Percentiles rank a stretch among this genome's conserved stretches.
These are phyloP conservation scores for Pachyrhynchus sulphureomaculatus DNA, from an alignment of 1,140 invertebrate species.

Conservation along the genomic window DNA sequence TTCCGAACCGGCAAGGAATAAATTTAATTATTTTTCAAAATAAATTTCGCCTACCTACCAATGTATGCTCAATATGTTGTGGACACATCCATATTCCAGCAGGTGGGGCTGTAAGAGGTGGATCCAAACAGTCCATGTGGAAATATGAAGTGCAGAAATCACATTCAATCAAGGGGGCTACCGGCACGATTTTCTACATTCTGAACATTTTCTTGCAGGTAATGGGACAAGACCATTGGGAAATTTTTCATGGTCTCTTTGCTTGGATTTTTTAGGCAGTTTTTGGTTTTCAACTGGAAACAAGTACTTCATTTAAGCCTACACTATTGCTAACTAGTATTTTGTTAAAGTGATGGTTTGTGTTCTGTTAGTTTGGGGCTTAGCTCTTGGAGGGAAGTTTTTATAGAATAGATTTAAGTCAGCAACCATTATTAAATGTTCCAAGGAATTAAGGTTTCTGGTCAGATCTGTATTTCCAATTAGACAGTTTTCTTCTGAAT, in stretches of 20 bases:
- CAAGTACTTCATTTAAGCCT: not conserved
- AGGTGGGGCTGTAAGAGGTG: constrained; percentile 84
- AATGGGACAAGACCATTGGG: constrained; percentile 49
- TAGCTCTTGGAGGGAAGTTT: too few species aligned
- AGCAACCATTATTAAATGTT: too few species aligned
- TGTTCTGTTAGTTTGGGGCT: too few species aligned
- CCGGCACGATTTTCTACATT: constrained; percentile 81
- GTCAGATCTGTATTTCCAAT: too few species aligned
- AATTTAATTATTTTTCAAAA: too few species aligned
- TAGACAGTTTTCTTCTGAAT: too few species aligned
- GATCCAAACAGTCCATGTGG: constrained; percentile 92
- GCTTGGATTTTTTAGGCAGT: constrained; percentile 29
- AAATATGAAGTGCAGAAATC: constrained; percentile 90
- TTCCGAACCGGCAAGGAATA: too few species aligned
- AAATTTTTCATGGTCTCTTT: constrained; percentile 36
- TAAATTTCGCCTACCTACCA: constrained; percentile 68
- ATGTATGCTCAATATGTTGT: constrained; percentile 87
- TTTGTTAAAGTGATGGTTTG: too few species aligned
- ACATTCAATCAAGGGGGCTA: constrained; percentile 83
- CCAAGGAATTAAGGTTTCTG: too few species aligned
- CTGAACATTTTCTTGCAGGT: constrained; percentile 80
- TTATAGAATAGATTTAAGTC: too few species aligned
- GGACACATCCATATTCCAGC: constrained; percentile 95
- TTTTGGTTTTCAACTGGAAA: constrained; percentile 17
- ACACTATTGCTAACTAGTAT: too few species aligned